A percentile compares a stretch with the other conserved stretches of the same genome.
Evolutionary conservation across 2,888 invertebrate species (phyloP).

Genomic region (Eristalinus aeneus): DNA sequence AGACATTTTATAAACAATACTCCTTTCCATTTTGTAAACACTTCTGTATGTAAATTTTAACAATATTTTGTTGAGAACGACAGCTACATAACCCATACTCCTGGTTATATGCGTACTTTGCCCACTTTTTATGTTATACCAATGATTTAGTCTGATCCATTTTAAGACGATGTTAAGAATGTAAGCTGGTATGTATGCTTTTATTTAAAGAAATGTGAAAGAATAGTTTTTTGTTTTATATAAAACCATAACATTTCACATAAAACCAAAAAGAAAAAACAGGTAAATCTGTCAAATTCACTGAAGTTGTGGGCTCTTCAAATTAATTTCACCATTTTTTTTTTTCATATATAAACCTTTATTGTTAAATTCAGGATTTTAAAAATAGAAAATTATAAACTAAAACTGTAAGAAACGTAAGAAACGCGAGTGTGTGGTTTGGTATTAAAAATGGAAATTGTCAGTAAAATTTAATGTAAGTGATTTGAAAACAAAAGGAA

Average conservation of each 20-base stretch:
- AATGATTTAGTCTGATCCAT: neutral
- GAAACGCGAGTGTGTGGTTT: conserved; percentile 68
- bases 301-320: neutral
- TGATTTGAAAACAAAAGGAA: conserved; percentile 35
- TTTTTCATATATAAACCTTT: neutral
- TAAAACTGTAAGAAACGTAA: conserved; percentile 22
- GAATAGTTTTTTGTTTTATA: too few species aligned
- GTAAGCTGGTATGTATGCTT: neutral
- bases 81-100: neutral
- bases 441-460: conserved; percentile 63
- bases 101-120: neutral
- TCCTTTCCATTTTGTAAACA: neutral
- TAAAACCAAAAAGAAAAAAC: neutral
- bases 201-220: neutral
- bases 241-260: neutral
- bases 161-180: neutral
- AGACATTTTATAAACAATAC: conserved; percentile 4
- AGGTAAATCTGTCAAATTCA: neutral
- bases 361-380: neutral
- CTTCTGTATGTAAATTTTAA: neutral
- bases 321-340: neutral
- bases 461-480: conserved; percentile 63
- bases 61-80: neutral
- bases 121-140: neutral
- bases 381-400: neutral